phyloP scores from a whole-genome alignment of 2,113 vertebrate species.

The Catharus bicknelli region DNA sequence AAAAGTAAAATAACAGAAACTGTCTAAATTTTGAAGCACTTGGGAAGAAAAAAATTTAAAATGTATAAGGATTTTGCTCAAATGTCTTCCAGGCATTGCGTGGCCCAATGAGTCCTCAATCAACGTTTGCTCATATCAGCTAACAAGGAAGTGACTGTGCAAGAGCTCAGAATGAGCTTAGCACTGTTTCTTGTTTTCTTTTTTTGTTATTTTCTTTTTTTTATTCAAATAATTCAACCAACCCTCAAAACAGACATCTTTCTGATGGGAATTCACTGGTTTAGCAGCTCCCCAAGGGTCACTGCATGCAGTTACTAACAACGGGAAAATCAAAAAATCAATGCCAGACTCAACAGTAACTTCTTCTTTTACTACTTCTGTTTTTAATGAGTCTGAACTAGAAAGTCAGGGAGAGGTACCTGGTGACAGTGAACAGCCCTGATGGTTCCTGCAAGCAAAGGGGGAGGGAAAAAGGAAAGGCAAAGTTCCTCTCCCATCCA shows the following conservation, averaged over 20 bases:
- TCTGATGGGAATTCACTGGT: not conserved
- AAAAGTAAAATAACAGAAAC: not conserved
- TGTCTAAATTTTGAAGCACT: not conserved
- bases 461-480: not conserved
- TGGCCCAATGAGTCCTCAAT: not conserved
- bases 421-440: not conserved
- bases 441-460: not conserved
- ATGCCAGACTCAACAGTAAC: not conserved
- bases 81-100: not conserved
- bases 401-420: not conserved
- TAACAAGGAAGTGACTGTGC: not conserved
- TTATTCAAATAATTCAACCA: not conserved
- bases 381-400: not conserved
- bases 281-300: not conserved
- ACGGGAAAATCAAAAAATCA: not conserved
- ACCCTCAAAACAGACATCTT: not conserved
- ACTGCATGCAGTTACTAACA: not conserved
- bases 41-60: not conserved
- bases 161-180: not conserved
- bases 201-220: too few species aligned
- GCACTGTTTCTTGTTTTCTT: not conserved
- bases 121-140: not conserved
- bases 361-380: not conserved
- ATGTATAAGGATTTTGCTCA: not conserved
- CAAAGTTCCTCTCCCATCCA: not conserved